Conservation (phyloP, 2,888 invertebrate species). For the Papilio protenor region DNA sequence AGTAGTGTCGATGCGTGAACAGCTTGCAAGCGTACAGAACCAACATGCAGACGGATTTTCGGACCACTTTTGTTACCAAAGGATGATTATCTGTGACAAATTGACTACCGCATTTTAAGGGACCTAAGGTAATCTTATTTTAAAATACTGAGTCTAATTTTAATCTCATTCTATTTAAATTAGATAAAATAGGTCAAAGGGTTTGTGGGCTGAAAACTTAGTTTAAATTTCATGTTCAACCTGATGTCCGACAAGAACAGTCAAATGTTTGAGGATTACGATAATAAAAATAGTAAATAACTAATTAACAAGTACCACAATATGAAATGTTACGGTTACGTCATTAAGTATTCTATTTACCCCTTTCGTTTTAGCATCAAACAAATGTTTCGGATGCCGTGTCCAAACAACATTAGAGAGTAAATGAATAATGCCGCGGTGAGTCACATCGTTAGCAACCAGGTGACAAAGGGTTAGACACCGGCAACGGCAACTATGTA, state of each 20-base stretch:
- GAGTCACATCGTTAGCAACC: conserved; percentile 58
- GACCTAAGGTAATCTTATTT: background rate
- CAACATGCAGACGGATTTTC: conserved; percentile 20
- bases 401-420: conserved; percentile 51
- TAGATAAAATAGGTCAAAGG: background rate
- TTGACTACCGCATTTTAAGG: too few species aligned
- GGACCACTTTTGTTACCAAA: background rate
- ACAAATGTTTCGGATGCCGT: conserved; percentile 45
- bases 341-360: conserved; percentile 43
- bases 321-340: conserved; percentile 36
- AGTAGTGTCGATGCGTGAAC: conserved; percentile 4
- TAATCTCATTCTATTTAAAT: too few species aligned
- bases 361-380: conserved; percentile 29
- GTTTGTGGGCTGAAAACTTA: background rate
- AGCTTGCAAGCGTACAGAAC: conserved; percentile 24
- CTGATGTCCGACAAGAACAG: too few species aligned
- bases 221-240: background rate
- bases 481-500: conserved; percentile 39
- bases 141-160: background rate
- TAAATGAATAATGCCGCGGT: conserved; percentile 56
- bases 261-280: too few species aligned
- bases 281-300: background rate
- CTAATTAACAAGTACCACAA: background rate
- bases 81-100: background rate
- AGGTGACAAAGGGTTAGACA: conserved; percentile 55